Conservation (phyloP, 1,140 invertebrate species). For the Drosophila trapezifrons region DNA sequence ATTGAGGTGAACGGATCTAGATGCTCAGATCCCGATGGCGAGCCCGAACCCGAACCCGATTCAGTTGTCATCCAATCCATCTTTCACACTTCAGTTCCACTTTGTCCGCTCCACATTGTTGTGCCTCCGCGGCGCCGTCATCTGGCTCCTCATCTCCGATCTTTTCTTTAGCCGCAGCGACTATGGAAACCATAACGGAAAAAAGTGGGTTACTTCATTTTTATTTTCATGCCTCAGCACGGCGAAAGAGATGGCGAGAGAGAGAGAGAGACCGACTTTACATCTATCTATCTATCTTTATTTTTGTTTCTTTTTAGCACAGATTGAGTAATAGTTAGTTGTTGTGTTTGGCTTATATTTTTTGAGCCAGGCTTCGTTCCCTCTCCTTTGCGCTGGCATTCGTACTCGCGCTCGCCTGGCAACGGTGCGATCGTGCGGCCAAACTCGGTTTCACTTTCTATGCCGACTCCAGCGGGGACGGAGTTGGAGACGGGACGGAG, state of each 20-base stretch:
- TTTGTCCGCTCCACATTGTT: conserved; percentile 58
- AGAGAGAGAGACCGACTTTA: conserved; percentile 36
- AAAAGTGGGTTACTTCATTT: conserved; percentile 81
- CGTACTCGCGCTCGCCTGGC: conserved; percentile 41
- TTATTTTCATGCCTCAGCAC: conserved; percentile 71
- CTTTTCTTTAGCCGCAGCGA: conserved; percentile 37
- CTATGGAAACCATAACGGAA: conserved; percentile 71
- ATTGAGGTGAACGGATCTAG: conserved; percentile 15
- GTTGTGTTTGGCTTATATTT: conserved; percentile 75
- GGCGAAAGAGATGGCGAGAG: conserved; percentile 16
- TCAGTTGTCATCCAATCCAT: conserved; percentile 54
- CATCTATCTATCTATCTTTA: conserved; percentile 74
- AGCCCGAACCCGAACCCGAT: conserved; percentile 20
- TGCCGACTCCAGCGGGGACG: conserved; percentile 38
- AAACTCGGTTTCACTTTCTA: conserved; percentile 81
- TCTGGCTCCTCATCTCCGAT: conserved; percentile 21
- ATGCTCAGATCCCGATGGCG: conserved; percentile 14
- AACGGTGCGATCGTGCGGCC: conserved; percentile 72
- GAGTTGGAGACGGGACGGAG: conserved; percentile 8
- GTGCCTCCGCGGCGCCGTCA: conserved; percentile 26
- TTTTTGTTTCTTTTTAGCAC: conserved; percentile 77
- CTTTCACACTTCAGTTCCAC: conserved; percentile 65
- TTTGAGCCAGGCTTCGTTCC: conserved; percentile 70
- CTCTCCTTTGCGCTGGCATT: conserved; percentile 30
- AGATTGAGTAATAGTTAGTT: conserved; percentile 81